Conservation (phyloP, 2,888 invertebrate genomes). For the Xestia rhomboidea region DNA sequence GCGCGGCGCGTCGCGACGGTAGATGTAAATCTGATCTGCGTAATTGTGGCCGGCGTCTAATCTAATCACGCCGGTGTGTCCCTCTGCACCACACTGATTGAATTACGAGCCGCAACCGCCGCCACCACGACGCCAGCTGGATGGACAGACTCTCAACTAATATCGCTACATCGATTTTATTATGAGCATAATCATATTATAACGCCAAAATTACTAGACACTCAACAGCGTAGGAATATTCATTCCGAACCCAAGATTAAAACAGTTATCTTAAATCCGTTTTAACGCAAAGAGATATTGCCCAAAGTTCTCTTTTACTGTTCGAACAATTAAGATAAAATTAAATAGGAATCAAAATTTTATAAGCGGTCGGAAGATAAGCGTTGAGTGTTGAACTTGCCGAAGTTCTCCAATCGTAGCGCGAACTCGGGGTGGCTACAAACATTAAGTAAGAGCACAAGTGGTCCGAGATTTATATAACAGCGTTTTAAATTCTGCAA, state of each 20-base stretch:
- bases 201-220: conserved; percentile 50
- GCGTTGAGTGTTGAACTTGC: conserved; percentile 87
- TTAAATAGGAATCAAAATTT: conserved; percentile 89
- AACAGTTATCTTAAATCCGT: conserved; percentile 72
- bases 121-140: conserved; percentile 66
- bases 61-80: conserved; percentile 87
- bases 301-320: conserved; percentile 84
- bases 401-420: conserved; percentile 79
- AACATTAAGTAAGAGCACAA: conserved; percentile 58
- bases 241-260: conserved; percentile 60
- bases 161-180: conserved; percentile 71
- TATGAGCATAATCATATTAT: conserved; percentile 52
- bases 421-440: conserved; percentile 68
- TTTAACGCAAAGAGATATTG: conserved; percentile 81
- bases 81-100: conserved; percentile 86
- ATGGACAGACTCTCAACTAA: conserved; percentile 65
- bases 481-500: conserved; percentile 17
- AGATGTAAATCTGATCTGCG: conserved; percentile 89
- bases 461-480: conserved; percentile 51
- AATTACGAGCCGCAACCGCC: conserved; percentile 81
- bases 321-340: conserved; percentile 88
- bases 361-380: conserved; percentile 88
- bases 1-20: conserved; percentile 54
- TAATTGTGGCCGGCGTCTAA: conserved; percentile 90
- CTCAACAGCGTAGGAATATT: conserved; percentile 37